Base-by-base conservation (phyloP, 2,888 invertebrate species). In the Standfussiana lucernea region DNA sequence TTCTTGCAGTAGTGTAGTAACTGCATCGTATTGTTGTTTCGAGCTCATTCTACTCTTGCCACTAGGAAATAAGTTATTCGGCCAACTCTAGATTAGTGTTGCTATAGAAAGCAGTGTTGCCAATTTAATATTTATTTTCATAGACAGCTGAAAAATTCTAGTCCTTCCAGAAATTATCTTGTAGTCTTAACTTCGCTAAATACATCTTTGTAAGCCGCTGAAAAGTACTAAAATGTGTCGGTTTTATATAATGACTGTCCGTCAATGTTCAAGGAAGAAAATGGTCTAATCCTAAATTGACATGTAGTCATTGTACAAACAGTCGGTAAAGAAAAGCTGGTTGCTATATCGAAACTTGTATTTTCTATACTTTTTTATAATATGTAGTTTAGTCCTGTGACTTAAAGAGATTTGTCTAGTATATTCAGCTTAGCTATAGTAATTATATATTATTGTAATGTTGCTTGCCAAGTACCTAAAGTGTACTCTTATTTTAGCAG, bases 1-100 rank as follows among this genome's bases (percentile, higher is more conserved):
- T 82, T 76, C 75, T 82, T 88, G 77, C 85, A 77, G 79, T 80
- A 84, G 74, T 74, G 53, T 88, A 87, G 79, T 73, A 64, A 77
- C 79, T 86, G 87, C 89, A 87, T 85, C 80, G 77, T 84, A 87
- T 80, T 83, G 69, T 82, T 77, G 83, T 88, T 88, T 89, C 86
- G 88, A 89, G 93, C 93, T 93, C 92, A 92, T 89, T 86, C 87
- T 85, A 91, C 89, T 92, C 93, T 93, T 93, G 94, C 94, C 94
- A 94, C 84, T 91, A 91, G 90, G 75, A 78, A 70, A 88, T 89
- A 89, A 88, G 89, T 83, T 85, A 84, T 65, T 79, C 66, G 61
- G 88, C 88, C 87, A 87, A 88, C 77, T 84, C 45, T 87, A 87
- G 89, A 75, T 72, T 86, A 85, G 79, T 84, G 77, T 79, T 80